These are phyloP conservation scores for Acipenser oxyrinchus DNA, from an alignment of 2,797 vertebrate species.

Conservation along the genomic window DNA sequence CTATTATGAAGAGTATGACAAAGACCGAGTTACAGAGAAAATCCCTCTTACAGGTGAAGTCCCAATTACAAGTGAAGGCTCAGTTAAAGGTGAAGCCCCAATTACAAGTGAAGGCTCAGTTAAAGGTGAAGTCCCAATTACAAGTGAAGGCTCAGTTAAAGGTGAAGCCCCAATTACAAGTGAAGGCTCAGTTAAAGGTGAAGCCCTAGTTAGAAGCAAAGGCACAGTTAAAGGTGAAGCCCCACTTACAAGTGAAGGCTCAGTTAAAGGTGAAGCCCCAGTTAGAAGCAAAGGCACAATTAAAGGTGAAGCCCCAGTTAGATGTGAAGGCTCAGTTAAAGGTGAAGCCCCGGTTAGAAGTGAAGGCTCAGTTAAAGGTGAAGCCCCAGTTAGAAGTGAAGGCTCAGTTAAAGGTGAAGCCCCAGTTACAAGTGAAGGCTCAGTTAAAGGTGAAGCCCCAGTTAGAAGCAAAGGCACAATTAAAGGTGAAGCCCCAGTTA, in stretches of 20 bases:
- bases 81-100: constrained; percentile 23
- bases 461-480: no score
- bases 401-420: constrained; percentile 20
- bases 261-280: constrained; percentile 25
- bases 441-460: constrained; percentile 23
- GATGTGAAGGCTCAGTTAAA: neutral
- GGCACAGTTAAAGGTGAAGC: constrained; percentile 24
- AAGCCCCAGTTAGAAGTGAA: constrained; percentile 16
- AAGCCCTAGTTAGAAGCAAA: constrained; percentile 16
- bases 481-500: constrained; percentile 27
- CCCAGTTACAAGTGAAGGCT: constrained; percentile 10
- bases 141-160: neutral
- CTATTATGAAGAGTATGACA: constrained; percentile 36
- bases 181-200: constrained; percentile 16
- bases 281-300: neutral
- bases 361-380: constrained; percentile 8
- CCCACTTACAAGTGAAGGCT: no score
- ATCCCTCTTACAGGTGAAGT: constrained; percentile 20
- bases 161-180: constrained; percentile 19
- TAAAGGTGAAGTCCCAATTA: constrained; percentile 27
- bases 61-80: constrained; percentile 12
- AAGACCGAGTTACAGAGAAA: constrained; percentile 31
- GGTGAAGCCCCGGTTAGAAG: constrained; percentile 25
- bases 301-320: constrained; percentile 21
- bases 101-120: no score